Evolutionary conservation across 2,113 vertebrate genomes (phyloP).

Genomic region (Acrocephalus kingi): DNA sequence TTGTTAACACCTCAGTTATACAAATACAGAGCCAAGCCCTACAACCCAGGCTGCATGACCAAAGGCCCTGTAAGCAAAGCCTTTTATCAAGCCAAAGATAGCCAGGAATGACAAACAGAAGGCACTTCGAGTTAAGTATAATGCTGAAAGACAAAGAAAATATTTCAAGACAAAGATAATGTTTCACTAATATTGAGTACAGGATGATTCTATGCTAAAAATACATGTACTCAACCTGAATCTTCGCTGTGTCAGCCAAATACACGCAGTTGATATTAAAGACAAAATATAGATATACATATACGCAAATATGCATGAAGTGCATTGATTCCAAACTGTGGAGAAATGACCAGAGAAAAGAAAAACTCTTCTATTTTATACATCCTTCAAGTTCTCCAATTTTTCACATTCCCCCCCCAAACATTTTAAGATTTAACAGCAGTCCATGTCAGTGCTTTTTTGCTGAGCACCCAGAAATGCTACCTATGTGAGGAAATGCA

Average conservation of each 20-base stretch:
- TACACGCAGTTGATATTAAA: neutral
- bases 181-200: neutral
- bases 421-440: neutral
- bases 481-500: rapidly evolving
- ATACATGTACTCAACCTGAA: neutral
- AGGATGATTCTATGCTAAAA: neutral
- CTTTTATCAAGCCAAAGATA: neutral
- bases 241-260: neutral
- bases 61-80: neutral
- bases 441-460: neutral
- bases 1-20: neutral
- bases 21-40: neutral
- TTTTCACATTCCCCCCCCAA: neutral
- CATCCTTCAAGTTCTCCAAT: neutral
- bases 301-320: neutral
- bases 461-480: neutral
- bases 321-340: neutral
- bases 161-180: neutral
- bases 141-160: neutral
- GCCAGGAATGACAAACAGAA: neutral
- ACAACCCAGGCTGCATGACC: neutral
- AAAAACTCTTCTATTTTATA: neutral
- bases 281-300: neutral
- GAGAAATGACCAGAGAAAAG: neutral
- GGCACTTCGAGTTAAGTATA: neutral